Evolutionary conservation across 2,113 vertebrate species (phyloP).

Genomic region (Nymphicus hollandicus): DNA sequence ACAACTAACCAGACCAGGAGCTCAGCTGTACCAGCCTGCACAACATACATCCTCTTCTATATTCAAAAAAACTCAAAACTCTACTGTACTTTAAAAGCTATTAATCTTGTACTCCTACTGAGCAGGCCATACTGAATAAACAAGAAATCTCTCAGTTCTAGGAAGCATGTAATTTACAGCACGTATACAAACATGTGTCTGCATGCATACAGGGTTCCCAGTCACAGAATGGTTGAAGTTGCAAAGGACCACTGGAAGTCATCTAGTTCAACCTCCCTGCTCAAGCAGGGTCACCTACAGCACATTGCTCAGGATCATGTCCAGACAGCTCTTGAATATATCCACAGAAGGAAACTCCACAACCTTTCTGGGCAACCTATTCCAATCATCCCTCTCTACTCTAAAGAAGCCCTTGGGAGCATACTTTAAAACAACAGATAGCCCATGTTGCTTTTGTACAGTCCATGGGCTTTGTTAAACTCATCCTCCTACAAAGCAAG

Average conservation of each 20-base stretch:
- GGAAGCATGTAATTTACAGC: not conserved
- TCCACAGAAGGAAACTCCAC: not conserved
- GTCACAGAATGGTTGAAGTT: not conserved
- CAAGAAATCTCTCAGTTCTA: not conserved
- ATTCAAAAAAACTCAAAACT: not conserved
- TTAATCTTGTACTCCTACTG: not conserved
- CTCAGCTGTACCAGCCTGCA: not conserved
- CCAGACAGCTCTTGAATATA: not conserved
- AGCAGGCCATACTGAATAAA: not conserved
- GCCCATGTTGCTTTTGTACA: not conserved
- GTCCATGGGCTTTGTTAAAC: not conserved
- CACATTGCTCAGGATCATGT: not conserved
- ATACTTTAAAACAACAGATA: not conserved
- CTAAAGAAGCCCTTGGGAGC: not conserved
- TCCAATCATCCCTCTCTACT: not conserved
- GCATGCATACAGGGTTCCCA: not conserved
- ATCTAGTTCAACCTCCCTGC: not conserved
- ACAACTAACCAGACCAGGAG: not conserved
- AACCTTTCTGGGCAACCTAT: not conserved
- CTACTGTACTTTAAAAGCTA: not conserved
- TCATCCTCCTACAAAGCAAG: not conserved
- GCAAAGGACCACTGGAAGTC: not conserved
- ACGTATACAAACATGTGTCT: rapidly evolving
- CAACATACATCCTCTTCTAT: not conserved
- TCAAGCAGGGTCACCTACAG: not conserved